phyloP scores from a whole-genome alignment of 2,888 invertebrate genomes.

The Leptinotarsa haldemani region DNA sequence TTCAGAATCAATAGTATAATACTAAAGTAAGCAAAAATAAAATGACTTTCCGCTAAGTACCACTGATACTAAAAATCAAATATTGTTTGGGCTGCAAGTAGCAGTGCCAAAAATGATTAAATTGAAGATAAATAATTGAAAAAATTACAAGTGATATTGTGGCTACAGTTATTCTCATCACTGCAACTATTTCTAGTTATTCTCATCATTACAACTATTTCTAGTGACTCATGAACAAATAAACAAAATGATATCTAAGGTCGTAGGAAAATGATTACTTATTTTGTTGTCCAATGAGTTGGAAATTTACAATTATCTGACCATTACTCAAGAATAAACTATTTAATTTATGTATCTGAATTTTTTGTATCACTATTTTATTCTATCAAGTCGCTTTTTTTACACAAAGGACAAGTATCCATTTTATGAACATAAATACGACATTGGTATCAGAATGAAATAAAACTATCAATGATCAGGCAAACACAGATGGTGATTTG shows the following conservation, averaged over 20 bases:
- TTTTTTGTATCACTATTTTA: not conserved
- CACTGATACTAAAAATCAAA: not conserved
- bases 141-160: not conserved
- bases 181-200: slow-evolving; percentile 29
- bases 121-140: not conserved
- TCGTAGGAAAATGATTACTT: slow-evolving; percentile 24
- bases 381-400: slow-evolving; percentile 1
- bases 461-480: slow-evolving; percentile 57
- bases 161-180: not conserved
- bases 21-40: too few species aligned
- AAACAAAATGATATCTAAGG: slow-evolving; percentile 35
- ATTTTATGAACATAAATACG: slow-evolving; percentile 58
- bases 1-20: too few species aligned
- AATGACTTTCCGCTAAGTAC: too few species aligned
- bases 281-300: slow-evolving; percentile 27
- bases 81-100: not conserved
- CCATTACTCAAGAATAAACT: slow-evolving; percentile 9
- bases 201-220: slow-evolving; percentile 23
- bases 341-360: slow-evolving; percentile 6
- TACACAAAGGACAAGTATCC: slow-evolving; percentile 58
- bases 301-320: slow-evolving; percentile 10
- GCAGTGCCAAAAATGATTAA: not conserved
- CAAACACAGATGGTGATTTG: slow-evolving; percentile 56
- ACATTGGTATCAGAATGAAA: slow-evolving; percentile 60
- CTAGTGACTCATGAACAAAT: slow-evolving; percentile 41